A percentile compares a stretch with the other conserved stretches of the same genome.
Conservation (phyloP, 2,888 invertebrate genomes). For the Diaperis boleti region DNA sequence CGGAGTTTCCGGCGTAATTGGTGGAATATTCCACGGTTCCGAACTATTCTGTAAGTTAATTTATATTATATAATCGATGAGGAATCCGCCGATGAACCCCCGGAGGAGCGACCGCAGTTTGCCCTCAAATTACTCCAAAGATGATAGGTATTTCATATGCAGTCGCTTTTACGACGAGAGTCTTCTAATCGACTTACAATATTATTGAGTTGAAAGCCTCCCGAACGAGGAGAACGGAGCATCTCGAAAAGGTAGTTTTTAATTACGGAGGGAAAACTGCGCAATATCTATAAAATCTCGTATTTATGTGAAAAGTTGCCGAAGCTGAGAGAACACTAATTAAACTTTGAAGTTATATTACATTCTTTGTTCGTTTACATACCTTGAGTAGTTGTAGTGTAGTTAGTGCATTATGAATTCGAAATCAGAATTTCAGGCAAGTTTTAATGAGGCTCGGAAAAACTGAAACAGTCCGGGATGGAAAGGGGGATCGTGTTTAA, state of each 20-base stretch:
- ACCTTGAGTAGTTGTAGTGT: slow-evolving; percentile 17
- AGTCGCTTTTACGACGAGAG: slow-evolving; percentile 44
- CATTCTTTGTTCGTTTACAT: slow-evolving; percentile 37
- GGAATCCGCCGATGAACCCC: slow-evolving; percentile 46
- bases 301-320: slow-evolving; percentile 52
- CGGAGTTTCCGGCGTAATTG: slow-evolving; percentile 38
- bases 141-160: slow-evolving; percentile 54
- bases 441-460: slow-evolving; percentile 27
- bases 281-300: slow-evolving; percentile 50
- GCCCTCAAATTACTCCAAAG: slow-evolving; percentile 49
- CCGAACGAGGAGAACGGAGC: slow-evolving; percentile 25
- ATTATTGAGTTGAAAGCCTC: slow-evolving; percentile 39
- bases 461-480: not conserved
- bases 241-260: slow-evolving; percentile 44
- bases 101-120: slow-evolving; percentile 40
- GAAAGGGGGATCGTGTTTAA: not conserved
- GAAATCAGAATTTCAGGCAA: slow-evolving; percentile 16
- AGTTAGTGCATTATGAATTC: slow-evolving; percentile 37
- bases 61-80: slow-evolving; percentile 51
- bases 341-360: slow-evolving; percentile 52
- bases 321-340: slow-evolving; percentile 50
- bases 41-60: slow-evolving; percentile 47
- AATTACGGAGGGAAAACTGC: slow-evolving; percentile 47
- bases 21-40: slow-evolving; percentile 42
- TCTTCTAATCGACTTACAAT: slow-evolving; percentile 43